Evolutionary conservation across 2,113 vertebrate genomes (phyloP).

Genomic region (Ptilorrhoa leucosticta): DNA sequence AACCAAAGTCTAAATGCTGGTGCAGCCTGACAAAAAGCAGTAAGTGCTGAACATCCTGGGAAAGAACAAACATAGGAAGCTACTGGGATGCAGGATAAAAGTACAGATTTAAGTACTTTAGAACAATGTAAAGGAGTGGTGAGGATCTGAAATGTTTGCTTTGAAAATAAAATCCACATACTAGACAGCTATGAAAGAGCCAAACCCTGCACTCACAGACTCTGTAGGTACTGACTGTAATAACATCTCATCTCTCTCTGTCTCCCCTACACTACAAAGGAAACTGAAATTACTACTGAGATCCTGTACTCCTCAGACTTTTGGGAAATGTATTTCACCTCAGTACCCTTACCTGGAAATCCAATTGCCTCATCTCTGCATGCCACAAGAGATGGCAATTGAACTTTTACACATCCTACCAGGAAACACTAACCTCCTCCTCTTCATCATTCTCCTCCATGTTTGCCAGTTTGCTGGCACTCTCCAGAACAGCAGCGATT

Average conservation of each 20-base stretch:
- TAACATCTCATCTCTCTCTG: background rate
- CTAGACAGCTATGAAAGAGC: background rate
- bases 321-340: background rate
- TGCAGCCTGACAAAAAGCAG: background rate
- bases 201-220: background rate
- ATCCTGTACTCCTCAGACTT: background rate
- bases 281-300: background rate
- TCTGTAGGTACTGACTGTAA: background rate
- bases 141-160: background rate
- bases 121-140: background rate
- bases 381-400: background rate
- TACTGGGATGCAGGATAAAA: background rate
- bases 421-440: conserved; percentile 65
- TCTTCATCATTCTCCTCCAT: conserved; percentile 75
- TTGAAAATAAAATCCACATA: background rate
- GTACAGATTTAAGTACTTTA: background rate
- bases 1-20: background rate
- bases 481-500: conserved; percentile 80
- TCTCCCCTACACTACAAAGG: background rate
- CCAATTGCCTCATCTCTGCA: background rate
- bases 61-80: background rate
- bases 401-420: background rate
- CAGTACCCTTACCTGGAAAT: background rate
- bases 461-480: conserved; percentile 78
- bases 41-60: background rate